Evolutionary conservation across 2,113 vertebrate species (phyloP), one percentile per base, ranked within the genome.

Genomic region (Camarhynchus parvulus): DNA sequence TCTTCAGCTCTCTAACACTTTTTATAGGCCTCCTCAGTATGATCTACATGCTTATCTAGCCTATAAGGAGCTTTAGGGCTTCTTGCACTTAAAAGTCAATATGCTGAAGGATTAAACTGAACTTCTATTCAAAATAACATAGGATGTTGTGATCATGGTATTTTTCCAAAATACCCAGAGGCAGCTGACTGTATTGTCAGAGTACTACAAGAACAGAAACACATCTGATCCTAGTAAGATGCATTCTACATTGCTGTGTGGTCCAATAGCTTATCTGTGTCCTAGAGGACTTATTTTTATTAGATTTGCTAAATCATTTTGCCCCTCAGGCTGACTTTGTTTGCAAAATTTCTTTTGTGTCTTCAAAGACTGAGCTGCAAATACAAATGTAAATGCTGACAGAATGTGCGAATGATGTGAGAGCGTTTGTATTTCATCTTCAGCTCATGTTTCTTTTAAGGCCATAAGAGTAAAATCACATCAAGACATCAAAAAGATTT

Each of bases 91-190:
- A 82, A 80, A 94, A 94, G 61, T 78, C 58, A 89, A 66, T 22
- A 27, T 87, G 28, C 27, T 80, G 39, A 79, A 39, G 64, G 25
- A 75, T 67, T 58, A 35, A 75, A 53, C 27, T 11, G 42, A 69
- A 83, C 16, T 70, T 59, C 37, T 87, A 63, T 80, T 83, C 37
- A 66, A 86, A 94, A 92, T 79, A 95, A 23, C 20, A 11, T 2
- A 21, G 14, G 35, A 68, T 1, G 0, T 47, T 94, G 69, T 73
- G 80, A 95, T 63, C 39, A 83, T 18, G 41, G n/a, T 87, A 55
- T 74, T 91, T 94, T 97, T 89, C 89, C 97, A 95, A 83, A 94
- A 81, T 69, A 95, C 10, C 90, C 4, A 0, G 66, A 87, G 75
- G 82, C 69, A 37, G 17, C 56, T 94, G 68, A 78, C 39, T 77